Evolutionary conservation across 2,888 invertebrate species (phyloP), one percentile per base, ranked within the genome.

Genomic region (Phortica okadai): DNA sequence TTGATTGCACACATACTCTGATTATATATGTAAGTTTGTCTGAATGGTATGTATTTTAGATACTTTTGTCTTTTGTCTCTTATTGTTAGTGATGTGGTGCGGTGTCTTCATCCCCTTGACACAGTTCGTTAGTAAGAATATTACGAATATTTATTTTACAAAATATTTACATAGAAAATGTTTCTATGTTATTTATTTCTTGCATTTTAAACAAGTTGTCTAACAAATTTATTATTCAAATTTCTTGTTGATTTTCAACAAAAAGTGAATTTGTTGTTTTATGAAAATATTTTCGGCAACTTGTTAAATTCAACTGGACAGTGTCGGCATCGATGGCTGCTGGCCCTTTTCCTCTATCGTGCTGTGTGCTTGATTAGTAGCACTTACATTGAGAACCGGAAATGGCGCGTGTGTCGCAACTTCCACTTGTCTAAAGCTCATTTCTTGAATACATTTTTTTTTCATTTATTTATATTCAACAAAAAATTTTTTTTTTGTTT

Each of bases 201-300:
- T 81, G 86, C 74, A 88, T 82, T 82, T 76, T 75, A 80, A 82
- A 82, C 79, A 85, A 87, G 82, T 83, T 81, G 73, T 79, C 16
- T 2, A 8, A 54, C 16, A 45, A 86, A 86, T 86, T 86, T 88
- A 87, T 81, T 88, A 86, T 86, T 88, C 78, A 88, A 86, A 86
- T 86, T 84, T 78, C 41, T 66, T 76, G 80, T 78, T 82, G 80
- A 84, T 81, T 88, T 82, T 84, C 76, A 81, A 64, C 64, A 69
- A 69, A 69, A 69, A 69, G 16, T 6, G 1, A 5, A 59, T 59
- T 16, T 59, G 56, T 56, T 14, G 11, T 66, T 66, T 42, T 66
- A 66, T 66, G 33, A 6, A 66, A 11, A 56, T 14, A 56, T 14
- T 56, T 56, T 56, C n/a, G 56, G 56, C 56, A 64, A 41, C 64